These are phyloP conservation scores for Spinus olivaceus DNA, from an alignment of 2,797 vertebrate species.

Conservation along the genomic window DNA sequence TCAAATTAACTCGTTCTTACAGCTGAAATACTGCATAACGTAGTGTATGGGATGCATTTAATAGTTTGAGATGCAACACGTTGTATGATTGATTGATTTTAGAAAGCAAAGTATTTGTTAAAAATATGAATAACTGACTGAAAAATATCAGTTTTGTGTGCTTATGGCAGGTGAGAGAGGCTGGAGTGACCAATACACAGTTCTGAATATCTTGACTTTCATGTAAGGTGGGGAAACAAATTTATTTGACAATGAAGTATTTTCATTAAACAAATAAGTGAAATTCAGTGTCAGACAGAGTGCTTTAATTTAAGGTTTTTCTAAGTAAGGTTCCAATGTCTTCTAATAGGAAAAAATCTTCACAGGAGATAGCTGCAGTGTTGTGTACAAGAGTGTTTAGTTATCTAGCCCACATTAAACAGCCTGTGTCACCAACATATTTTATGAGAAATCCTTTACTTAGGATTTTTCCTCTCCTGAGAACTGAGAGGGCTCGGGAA, in stretches of 20 bases:
- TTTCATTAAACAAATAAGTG: not conserved
- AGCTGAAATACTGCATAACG: not conserved
- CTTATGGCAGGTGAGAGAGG: not conserved
- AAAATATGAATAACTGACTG: not conserved
- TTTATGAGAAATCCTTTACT: too few relatives aligned
- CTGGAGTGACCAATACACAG: not conserved
- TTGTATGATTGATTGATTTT: not conserved
- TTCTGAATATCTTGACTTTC: not conserved
- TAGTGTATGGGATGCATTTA: not conserved
- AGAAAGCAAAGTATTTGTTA: not conserved
- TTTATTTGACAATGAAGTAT: not conserved
- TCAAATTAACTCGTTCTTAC: constrained; percentile 80
- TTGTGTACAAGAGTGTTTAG: not conserved
- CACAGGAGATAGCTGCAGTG: not conserved
- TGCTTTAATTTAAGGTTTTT: not conserved
- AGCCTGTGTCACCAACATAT: not conserved
- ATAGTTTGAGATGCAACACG: not conserved
- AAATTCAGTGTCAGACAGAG: not conserved
- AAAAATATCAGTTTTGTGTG: not conserved
- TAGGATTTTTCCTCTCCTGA: too few relatives aligned
- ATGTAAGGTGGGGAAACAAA: not conserved
- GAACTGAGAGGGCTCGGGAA: too few relatives aligned
- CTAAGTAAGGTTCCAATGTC: not conserved
- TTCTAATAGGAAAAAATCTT: not conserved
- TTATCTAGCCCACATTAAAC: not conserved